These are phyloP conservation scores for Benthosema pterotum DNA, from an alignment of 2,797 vertebrate genomes.

Conservation along the genomic window DNA sequence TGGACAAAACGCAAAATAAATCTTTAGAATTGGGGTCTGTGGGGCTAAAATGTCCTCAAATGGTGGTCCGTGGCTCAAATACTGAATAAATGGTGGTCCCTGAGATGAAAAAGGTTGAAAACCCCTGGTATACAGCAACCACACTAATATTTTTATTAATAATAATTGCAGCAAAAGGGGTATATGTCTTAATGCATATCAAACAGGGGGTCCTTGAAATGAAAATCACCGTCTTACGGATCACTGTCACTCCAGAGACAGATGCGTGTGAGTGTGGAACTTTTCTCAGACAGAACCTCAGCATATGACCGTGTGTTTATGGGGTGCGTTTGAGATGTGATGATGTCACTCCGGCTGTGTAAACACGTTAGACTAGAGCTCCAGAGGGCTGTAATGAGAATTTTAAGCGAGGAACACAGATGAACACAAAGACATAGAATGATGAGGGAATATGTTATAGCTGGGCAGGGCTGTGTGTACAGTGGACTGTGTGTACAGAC, in stretches of 20 bases:
- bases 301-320: constrained; percentile 57
- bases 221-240: constrained; percentile 33
- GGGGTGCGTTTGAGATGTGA: constrained; percentile 68
- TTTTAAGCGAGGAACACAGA: constrained; percentile 44
- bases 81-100: no score
- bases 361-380: constrained; percentile 60
- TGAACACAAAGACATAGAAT: neutral
- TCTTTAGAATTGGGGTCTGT: no score
- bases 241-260: constrained; percentile 58
- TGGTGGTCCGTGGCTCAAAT: no score
- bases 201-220: no score
- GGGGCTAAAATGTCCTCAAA: no score
- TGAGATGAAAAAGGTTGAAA: no score
- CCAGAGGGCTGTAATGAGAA: constrained; percentile 57
- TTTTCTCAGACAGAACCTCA: constrained; percentile 57
- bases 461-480: constrained; percentile 14
- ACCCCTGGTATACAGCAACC: no score
- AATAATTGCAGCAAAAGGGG: neutral
- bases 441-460: constrained; percentile 41
- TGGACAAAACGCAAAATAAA: no score
- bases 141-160: no score
- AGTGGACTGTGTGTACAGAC: neutral
- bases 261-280: constrained; percentile 38
- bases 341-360: constrained; percentile 77
- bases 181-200: no score